phyloP scores from a whole-genome alignment of 2,113 vertebrate species.

The Climacteris rufus region DNA sequence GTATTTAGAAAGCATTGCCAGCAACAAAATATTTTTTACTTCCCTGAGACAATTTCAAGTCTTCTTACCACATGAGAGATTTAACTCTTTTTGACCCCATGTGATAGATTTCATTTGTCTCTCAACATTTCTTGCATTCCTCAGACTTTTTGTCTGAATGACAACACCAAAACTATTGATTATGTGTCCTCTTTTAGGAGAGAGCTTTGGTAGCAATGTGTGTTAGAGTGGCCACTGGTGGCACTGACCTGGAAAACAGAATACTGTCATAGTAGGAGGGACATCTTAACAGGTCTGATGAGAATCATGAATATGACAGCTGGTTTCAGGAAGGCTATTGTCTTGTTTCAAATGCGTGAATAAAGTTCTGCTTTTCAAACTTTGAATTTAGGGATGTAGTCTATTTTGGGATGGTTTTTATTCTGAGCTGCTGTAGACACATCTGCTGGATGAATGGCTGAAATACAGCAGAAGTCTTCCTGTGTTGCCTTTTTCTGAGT shows the following conservation, averaged over 20 bases:
- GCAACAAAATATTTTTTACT: background rate
- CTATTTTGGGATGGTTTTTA: background rate
- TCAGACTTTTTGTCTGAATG: background rate
- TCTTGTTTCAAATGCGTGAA: background rate
- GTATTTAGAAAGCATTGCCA: background rate
- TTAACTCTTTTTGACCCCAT: background rate
- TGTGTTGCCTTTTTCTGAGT: background rate
- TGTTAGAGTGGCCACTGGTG: background rate
- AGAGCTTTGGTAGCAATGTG: background rate
- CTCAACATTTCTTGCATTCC: background rate
- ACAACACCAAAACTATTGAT: background rate
- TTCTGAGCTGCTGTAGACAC: background rate
- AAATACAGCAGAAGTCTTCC: background rate
- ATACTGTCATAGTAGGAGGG: too few species aligned
- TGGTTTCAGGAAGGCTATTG: background rate
- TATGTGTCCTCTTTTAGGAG: background rate
- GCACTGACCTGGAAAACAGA: background rate
- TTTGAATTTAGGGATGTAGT: background rate
- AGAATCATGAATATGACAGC: background rate
- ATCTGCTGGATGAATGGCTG: background rate
- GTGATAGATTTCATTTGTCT: background rate
- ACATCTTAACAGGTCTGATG: background rate
- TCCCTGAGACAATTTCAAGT: background rate
- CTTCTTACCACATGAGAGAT: background rate
- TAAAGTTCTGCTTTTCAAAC: slow-evolving; percentile 28